These are phyloP conservation scores for Heterotilapia buettikoferi DNA, from an alignment of 2,113 vertebrate genomes.

Conservation along the genomic window DNA sequence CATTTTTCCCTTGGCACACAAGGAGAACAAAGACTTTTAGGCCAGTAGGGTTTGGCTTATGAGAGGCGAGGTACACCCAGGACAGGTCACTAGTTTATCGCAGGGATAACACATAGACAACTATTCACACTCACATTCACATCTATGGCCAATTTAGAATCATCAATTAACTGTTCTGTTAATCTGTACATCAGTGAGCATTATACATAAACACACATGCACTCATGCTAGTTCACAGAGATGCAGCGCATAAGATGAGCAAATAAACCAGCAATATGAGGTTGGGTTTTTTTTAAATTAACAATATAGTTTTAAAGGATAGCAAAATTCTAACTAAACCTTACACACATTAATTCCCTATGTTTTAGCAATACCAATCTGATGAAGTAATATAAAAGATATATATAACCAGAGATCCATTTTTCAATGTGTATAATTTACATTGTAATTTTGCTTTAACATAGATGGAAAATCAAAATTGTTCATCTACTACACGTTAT, in stretches of 20 bases:
- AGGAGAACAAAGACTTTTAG: background rate
- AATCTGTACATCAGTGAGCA: background rate
- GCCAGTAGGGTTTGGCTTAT: background rate
- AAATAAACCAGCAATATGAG: background rate
- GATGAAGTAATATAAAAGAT: background rate
- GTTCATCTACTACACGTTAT: background rate
- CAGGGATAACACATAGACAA: background rate
- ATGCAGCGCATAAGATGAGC: background rate
- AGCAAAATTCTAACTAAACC: background rate
- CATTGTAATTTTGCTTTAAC: background rate
- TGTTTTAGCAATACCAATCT: background rate
- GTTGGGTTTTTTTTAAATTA: fast-evolving
- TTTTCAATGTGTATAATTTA: background rate
- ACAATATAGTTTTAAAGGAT: background rate
- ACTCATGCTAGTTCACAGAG: background rate
- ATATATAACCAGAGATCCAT: background rate
- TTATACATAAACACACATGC: background rate
- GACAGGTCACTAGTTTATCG: background rate
- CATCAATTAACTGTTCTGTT: background rate
- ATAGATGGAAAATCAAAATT: background rate
- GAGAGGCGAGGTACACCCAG: background rate
- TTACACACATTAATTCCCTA: background rate
- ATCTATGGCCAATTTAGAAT: background rate
- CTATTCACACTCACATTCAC: background rate
- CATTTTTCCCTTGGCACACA: background rate